Conservation (phyloP, 2,888 invertebrate genomes). For the Auanema freiburgensis region DNA sequence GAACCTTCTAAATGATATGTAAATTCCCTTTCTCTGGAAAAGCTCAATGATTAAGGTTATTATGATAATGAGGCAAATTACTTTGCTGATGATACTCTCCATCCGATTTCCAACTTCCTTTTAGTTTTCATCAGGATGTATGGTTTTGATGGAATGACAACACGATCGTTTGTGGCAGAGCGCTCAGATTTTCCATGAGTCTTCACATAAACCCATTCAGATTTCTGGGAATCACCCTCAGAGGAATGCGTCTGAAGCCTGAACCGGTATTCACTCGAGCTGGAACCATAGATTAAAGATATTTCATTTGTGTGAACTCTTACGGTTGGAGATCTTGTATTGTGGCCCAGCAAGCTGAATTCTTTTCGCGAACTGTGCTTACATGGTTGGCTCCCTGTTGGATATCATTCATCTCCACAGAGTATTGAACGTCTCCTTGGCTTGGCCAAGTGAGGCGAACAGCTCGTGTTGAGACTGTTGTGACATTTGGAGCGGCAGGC, state of each 20-base stretch:
- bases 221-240: constrained; percentile 19
- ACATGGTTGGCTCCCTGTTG: background rate
- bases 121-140: too few species aligned
- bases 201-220: constrained; percentile 20
- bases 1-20: constrained; percentile 30
- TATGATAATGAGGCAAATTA: too few species aligned
- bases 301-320: constrained; percentile 1
- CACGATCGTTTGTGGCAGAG: too few species aligned
- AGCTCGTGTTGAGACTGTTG: constrained; percentile 9
- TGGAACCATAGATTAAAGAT: constrained; percentile 1
- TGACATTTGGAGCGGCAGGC: constrained; percentile 15
- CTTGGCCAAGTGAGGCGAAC: constrained; percentile 31
- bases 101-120: too few species aligned
- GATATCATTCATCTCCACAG: constrained; percentile 21
- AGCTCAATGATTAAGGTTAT: background rate
- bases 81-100: too few species aligned
- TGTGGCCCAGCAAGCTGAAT: background rate
- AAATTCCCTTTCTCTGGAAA: constrained; percentile 20
- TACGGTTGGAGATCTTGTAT: constrained; percentile 21
- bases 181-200: constrained; percentile 9
- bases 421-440: constrained; percentile 24
- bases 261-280: constrained; percentile 43
- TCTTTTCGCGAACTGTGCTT: constrained; percentile 15
- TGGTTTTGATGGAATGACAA: too few species aligned
- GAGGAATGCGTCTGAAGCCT: constrained; percentile 39